Evolutionary conservation across 2,797 vertebrate genomes (phyloP).

Genomic region (Pitangus sulphuratus): DNA sequence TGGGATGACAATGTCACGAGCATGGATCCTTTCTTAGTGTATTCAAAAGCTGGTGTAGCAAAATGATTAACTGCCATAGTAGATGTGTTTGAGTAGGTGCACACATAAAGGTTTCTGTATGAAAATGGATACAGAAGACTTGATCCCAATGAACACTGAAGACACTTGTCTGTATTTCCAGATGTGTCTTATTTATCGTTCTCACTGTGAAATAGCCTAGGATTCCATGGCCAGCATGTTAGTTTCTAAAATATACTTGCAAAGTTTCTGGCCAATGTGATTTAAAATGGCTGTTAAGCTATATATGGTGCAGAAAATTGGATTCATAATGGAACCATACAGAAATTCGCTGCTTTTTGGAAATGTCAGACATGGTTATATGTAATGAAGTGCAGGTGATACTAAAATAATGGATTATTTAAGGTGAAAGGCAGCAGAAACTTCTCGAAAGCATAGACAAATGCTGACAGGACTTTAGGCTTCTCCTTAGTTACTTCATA

Average conservation of each 20-base stretch:
- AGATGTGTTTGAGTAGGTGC: neutral
- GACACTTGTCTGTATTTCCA: neutral
- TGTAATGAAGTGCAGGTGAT: constrained; percentile 55
- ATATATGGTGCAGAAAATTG: constrained; percentile 50
- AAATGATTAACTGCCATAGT: neutral
- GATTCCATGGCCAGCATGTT: neutral
- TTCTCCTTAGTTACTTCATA: neutral
- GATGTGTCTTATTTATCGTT: neutral
- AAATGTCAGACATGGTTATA: neutral
- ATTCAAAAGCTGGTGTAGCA: neutral
- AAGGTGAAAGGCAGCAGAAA: constrained; percentile 23
- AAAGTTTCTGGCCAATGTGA: neutral
- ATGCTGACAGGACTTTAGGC: neutral
- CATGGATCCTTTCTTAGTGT: neutral
- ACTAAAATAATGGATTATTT: constrained; percentile 44
- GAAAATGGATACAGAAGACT: neutral
- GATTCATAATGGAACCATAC: constrained; percentile 19
- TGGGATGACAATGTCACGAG: neutral
- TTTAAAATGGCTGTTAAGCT: constrained; percentile 48
- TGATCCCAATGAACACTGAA: neutral
- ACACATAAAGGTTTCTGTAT: neutral
- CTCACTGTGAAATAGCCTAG: neutral
- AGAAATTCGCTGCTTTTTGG: neutral
- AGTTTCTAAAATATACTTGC: neutral
- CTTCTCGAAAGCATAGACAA: constrained; percentile 6